Base-by-base conservation (phyloP, 2,888 invertebrate genomes). In the Polydrusus pterygomalis region DNA sequence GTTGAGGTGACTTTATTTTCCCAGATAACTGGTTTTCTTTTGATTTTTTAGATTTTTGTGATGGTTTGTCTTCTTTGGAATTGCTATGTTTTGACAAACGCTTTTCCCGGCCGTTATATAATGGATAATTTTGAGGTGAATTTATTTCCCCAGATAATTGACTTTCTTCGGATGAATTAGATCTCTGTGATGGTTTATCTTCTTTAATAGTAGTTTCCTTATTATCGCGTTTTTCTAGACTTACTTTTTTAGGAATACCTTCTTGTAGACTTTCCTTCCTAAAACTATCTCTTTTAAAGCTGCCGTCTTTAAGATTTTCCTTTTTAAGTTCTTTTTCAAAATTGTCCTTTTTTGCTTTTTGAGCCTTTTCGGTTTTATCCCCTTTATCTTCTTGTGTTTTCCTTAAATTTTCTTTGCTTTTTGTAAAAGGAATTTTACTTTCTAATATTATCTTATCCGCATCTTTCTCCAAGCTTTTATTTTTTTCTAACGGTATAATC, bases 401-500 rank as follows among this genome's bases (percentile, higher is more conserved):
- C 11, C 25, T 5, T 20, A 20, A 13, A 25, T 1, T 11, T 11
- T 51, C 51, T 25, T 51, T 25, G 8, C 9, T 47, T 15, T 47
- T 3, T 47, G 25, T 25, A 25, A 13, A 10, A 25, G 25, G 54
- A 2, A 13, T 13, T 25, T 54, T 25, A 54, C 13, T n/a, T 54
- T 11, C 13, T 25, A n/a, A 25, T 11, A 25, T 2, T 1, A 51
- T 20, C 10, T 25, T 11, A 11, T 20, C 51, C n/a, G 10, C 34
- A 40, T 60, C 58, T 38, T 60, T 18, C 17, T 38, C 17, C 10
- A 17, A 34, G 8, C 1, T 1, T 2, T 9, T 17, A 58, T 56
- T 17, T 45, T 43, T 25, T 45, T 70, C 70, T 13, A 49, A 11
- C 3, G 17, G 34, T 38, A 1, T 70, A 11, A 51, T 60, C 38